These are phyloP conservation scores for Chrysolina oricalcia DNA, from an alignment of 2,888 invertebrate genomes.

Conservation along the genomic window DNA sequence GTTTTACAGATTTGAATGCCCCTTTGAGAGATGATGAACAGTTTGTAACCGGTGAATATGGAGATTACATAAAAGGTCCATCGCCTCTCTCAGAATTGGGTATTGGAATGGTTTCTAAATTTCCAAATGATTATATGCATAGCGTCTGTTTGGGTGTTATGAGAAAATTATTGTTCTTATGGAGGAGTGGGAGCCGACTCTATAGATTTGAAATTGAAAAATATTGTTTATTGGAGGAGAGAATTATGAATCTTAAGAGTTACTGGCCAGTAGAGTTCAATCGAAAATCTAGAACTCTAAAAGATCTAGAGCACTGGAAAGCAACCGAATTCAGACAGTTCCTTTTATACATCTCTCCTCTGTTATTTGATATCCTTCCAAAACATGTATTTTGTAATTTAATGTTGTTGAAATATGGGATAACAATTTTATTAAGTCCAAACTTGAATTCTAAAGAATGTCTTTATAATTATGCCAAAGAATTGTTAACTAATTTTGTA, in stretches of 20 bases:
- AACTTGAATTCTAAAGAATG: constrained; percentile 17
- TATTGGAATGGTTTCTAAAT: constrained; percentile 53
- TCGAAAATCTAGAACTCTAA: constrained; percentile 15
- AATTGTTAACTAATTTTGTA: constrained; percentile 1
- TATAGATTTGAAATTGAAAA: constrained; percentile 28
- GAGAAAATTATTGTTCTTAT: constrained; percentile 36
- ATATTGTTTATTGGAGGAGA: constrained; percentile 25
- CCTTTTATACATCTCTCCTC: constrained; percentile 21
- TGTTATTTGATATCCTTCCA: constrained; percentile 12
- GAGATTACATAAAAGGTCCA: constrained; percentile 49
- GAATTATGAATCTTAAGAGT: not conserved
- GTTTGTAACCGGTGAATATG: constrained; percentile 29
- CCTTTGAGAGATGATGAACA: constrained; percentile 45
- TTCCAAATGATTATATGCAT: constrained; percentile 59
- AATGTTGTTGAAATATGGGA: constrained; percentile 14
- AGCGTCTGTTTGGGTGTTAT: constrained; percentile 52
- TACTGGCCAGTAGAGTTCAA: constrained; percentile 25
- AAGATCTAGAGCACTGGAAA: constrained; percentile 24
- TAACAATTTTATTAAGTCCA: constrained; percentile 24
- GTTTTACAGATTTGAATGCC: constrained; percentile 50
- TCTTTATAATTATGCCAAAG: constrained; percentile 25
- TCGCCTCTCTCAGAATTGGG: constrained; percentile 44
- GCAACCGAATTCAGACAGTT: constrained; percentile 24
- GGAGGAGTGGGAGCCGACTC: constrained; percentile 30
- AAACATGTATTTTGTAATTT: constrained; percentile 21